These are phyloP conservation scores for Thereva unica DNA, from an alignment of 2,888 invertebrate species.

Conservation along the genomic window DNA sequence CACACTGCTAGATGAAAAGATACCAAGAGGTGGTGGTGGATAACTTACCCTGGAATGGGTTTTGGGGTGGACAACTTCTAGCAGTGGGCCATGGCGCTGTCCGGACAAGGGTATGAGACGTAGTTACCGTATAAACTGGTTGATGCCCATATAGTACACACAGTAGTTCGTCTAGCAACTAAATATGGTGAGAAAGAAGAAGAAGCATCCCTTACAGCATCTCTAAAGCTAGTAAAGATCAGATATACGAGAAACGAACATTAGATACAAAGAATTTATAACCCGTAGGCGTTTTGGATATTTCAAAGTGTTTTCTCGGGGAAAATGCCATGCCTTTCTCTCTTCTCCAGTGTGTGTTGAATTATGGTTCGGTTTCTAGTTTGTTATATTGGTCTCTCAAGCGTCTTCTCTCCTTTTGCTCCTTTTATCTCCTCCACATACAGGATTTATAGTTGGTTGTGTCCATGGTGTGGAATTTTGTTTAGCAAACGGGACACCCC, in stretches of 20 bases:
- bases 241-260: constrained; percentile 23
- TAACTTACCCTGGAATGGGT: constrained; percentile 3
- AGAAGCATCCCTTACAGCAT: neutral
- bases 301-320: constrained; percentile 16
- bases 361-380: constrained; percentile 26
- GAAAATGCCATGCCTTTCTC: no score
- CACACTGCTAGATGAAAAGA: no score
- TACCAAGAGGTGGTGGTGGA: no score
- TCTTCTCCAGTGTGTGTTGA: constrained; percentile 10
- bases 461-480: neutral
- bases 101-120: neutral
- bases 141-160: constrained; percentile 1
- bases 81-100: neutral
- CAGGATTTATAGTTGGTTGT: constrained; percentile 15
- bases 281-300: constrained; percentile 21
- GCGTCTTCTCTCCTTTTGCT: neutral
- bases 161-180: constrained; percentile 21
- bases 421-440: neutral
- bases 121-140: constrained; percentile 27
- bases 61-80: neutral
- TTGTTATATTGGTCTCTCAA: constrained; percentile 17
- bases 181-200: constrained; percentile 16
- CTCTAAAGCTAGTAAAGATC: constrained; percentile 27
- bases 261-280: constrained; percentile 31
- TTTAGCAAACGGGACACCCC: constrained; percentile 9